phyloP scores from a whole-genome alignment of 2,797 vertebrate genomes.

The Thaleichthys pacificus region DNA sequence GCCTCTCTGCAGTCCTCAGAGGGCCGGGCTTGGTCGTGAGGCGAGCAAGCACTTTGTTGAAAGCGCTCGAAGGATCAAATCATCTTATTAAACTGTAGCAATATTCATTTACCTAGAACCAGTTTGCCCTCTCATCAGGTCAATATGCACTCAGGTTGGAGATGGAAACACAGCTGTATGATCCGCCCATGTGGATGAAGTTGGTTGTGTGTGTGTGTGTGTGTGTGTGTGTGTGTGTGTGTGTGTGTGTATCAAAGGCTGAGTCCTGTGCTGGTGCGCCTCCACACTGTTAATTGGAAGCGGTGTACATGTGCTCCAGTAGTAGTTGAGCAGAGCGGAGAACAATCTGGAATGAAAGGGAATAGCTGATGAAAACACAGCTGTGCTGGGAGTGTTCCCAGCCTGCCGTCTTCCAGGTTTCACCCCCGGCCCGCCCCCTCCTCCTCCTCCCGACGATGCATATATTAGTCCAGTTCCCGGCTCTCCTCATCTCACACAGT shows the following conservation, averaged over 20 bases:
- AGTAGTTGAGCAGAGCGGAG: conserved; percentile 43
- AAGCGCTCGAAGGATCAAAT: background rate
- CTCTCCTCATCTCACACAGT: conserved; percentile 33
- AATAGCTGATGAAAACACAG: conserved; percentile 65
- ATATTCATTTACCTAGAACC: conserved; percentile 17
- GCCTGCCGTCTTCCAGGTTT: conserved; percentile 42
- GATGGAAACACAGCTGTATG: conserved; percentile 27
- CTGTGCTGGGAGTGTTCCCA: conserved; percentile 16
- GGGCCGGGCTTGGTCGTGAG: conserved; percentile 23
- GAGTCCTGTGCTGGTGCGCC: conserved; percentile 21
- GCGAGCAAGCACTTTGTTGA: background rate
- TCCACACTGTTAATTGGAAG: conserved; percentile 60
- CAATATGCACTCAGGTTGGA: conserved; percentile 32
- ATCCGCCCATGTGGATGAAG: conserved; percentile 22
- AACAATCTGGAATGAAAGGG: conserved; percentile 66
- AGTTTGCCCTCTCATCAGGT: conserved; percentile 30
- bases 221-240: conserved; percentile 23
- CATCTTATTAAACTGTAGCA: conserved; percentile 10
- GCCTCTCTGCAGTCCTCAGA: background rate
- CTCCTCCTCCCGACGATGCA: conserved; percentile 29
- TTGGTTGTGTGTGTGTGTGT: background rate
- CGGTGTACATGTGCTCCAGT: conserved; percentile 29
- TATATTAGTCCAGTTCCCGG: conserved; percentile 50
- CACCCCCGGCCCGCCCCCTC: background rate
- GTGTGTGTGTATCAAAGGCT: conserved; percentile 60